A percentile compares a stretch with the other conserved stretches of the same genome.
phyloP scores from a whole-genome alignment of 2,113 vertebrate species.

The Lophius piscatorius region DNA sequence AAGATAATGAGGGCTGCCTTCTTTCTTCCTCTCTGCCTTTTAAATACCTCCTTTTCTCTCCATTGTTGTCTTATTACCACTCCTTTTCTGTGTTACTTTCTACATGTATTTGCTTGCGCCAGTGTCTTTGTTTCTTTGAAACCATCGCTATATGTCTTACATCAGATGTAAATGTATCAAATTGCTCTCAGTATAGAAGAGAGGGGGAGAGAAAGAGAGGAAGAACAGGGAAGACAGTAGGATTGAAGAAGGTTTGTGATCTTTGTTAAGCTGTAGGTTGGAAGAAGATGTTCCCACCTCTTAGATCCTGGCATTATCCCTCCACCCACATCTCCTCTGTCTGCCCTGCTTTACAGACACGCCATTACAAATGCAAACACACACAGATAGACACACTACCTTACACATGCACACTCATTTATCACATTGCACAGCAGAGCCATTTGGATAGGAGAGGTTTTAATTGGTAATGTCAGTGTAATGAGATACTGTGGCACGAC shows the following conservation, averaged over 20 bases:
- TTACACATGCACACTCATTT: conserved; percentile 13
- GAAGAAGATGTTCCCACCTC: conserved; percentile 32
- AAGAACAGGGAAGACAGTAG: neutral
- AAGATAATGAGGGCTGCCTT: conserved; percentile 66
- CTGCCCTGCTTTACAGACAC: conserved; percentile 30
- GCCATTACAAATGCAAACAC: neutral
- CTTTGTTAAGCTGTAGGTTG: conserved; percentile 37
- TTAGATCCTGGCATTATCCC: conserved; percentile 30
- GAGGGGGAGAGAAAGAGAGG: neutral
- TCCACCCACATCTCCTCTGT: conserved; percentile 23
- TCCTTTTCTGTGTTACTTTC: conserved; percentile 9
- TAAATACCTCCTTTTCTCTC: conserved; percentile 52
- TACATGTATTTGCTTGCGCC: conserved; percentile 18
- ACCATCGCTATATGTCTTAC: conserved; percentile 21
- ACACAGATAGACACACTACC: neutral
- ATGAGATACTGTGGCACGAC: conserved; percentile 42
- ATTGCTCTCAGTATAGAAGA: conserved; percentile 21
- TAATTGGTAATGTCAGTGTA: conserved; percentile 61
- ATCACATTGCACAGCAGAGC: conserved; percentile 18
- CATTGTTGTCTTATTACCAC: conserved; percentile 27
- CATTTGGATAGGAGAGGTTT: conserved; percentile 60
- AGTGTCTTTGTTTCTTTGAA: conserved; percentile 34
- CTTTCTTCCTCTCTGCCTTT: conserved; percentile 58
- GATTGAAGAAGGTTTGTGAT: conserved; percentile 35
- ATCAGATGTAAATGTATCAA: conserved; percentile 45